Evolutionary conservation across 1,140 invertebrate genomes (phyloP).

Genomic region (Radopholus similis): DNA sequence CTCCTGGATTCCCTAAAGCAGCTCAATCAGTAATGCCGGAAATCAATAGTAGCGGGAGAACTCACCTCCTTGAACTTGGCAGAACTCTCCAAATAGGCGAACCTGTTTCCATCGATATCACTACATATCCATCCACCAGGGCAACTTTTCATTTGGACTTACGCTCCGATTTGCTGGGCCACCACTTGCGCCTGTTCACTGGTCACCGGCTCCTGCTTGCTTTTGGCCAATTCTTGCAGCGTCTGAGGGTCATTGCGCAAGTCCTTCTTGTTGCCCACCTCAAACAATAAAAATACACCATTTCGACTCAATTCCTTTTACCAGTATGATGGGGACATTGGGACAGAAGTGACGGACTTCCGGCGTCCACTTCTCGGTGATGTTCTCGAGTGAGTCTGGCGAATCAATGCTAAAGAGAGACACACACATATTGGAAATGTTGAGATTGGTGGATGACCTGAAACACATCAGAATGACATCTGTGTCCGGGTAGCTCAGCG

Average conservation of each 20-base stretch:
- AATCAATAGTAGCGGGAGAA: not conserved
- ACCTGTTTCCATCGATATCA: too few species aligned
- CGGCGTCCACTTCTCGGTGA: constrained; percentile 94
- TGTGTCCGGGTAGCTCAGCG: constrained; percentile 92
- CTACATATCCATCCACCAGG: too few species aligned
- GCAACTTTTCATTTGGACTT: too few species aligned
- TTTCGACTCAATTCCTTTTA: too few species aligned
- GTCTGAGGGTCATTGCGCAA: constrained; percentile 71
- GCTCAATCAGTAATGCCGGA: not conserved
- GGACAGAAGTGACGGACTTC: constrained; percentile 95
- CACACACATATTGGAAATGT: too few species aligned
- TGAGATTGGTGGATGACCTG: too few species aligned
- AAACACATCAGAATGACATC: constrained; percentile 97
- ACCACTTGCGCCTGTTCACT: constrained; percentile 90
- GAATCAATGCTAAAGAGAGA: constrained; percentile 94
- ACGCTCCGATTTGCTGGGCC: constrained; percentile 87
- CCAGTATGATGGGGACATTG: too few species aligned
- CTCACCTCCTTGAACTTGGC: constrained; percentile 93
- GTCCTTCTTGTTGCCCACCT: constrained; percentile 94
- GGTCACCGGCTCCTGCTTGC: constrained; percentile 98
- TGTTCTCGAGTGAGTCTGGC: constrained; percentile 92
- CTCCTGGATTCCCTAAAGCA: constrained; percentile 87
- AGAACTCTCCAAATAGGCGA: constrained; percentile 94
- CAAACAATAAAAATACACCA: too few species aligned
- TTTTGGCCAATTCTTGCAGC: constrained; percentile 89